These are phyloP conservation scores for Micronycteris hirsuta DNA, from an alignment of 2,113 vertebrate species.

Conservation along the genomic window DNA sequence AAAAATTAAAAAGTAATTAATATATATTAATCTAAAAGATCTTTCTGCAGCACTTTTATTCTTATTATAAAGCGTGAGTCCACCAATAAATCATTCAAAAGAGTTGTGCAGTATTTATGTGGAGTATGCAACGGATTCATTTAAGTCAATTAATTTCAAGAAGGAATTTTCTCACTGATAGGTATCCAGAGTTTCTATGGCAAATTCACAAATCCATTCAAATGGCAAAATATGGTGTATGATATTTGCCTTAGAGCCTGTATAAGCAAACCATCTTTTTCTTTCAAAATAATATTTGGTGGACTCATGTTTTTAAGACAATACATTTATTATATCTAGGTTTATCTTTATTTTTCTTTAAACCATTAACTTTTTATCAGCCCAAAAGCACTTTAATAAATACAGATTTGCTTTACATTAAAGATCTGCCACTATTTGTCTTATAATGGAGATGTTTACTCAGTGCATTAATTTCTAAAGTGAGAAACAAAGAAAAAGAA, in stretches of 20 bases:
- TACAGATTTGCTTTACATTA: not conserved
- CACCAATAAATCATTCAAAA: constrained; percentile 12
- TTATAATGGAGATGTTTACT: not conserved
- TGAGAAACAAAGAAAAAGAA: not conserved
- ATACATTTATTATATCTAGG: not conserved
- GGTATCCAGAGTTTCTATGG: not conserved
- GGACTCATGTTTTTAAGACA: not conserved
- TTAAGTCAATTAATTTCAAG: constrained; percentile 38
- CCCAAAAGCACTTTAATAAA: not conserved
- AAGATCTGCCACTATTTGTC: not conserved
- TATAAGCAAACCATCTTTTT: not conserved
- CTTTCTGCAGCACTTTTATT: not conserved
- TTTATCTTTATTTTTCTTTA: not conserved
- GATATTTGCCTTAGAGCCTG: not conserved
- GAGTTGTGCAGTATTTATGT: not conserved
- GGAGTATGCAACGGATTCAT: not conserved
- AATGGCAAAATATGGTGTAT: not conserved
- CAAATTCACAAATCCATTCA: not conserved
- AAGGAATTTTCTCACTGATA: constrained; percentile 9
- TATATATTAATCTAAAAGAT: not conserved
- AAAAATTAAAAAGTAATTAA: not conserved
- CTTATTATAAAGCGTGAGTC: not conserved
- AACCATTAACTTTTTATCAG: not conserved
- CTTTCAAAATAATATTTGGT: not conserved
- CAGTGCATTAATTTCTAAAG: not conserved